These are phyloP conservation scores for Mystacornis crossleyi DNA, from an alignment of 2,113 vertebrate genomes.

Conservation along the genomic window DNA sequence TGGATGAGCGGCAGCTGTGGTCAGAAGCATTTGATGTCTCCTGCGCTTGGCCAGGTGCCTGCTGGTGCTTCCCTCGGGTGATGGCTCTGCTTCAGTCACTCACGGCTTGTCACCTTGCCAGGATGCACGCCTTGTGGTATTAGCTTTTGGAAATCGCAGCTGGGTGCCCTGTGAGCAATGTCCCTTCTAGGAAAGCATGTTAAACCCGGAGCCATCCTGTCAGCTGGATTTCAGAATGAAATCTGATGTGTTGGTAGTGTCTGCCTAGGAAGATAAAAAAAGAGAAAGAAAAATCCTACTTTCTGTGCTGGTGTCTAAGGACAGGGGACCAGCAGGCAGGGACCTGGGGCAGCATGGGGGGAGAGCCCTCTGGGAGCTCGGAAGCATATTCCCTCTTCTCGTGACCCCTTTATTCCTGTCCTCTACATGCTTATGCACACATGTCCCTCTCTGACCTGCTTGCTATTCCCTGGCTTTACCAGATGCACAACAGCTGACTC, in stretches of 20 bases:
- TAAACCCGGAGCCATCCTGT: background rate
- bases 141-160: background rate
- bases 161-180: conserved; percentile 37
- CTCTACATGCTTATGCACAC: background rate
- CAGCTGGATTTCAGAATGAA: conserved; percentile 7
- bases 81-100: background rate
- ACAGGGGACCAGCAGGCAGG: background rate
- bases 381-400: background rate
- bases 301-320: background rate
- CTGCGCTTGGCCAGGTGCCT: background rate
- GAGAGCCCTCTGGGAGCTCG: fast-evolving
- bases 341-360: background rate
- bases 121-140: background rate
- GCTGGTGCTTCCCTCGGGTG: background rate
- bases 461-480: background rate
- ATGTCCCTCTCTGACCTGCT: background rate
- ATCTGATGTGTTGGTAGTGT: background rate
- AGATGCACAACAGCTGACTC: background rate
- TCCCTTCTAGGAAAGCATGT: conserved; percentile 30
- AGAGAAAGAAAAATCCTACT: background rate
- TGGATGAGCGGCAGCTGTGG: fast-evolving
- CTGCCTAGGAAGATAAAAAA: background rate
- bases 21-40: background rate
- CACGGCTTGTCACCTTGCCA: background rate
- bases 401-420: background rate